Conservation (phyloP, 2,888 invertebrate genomes). For the Julus scanicus region DNA sequence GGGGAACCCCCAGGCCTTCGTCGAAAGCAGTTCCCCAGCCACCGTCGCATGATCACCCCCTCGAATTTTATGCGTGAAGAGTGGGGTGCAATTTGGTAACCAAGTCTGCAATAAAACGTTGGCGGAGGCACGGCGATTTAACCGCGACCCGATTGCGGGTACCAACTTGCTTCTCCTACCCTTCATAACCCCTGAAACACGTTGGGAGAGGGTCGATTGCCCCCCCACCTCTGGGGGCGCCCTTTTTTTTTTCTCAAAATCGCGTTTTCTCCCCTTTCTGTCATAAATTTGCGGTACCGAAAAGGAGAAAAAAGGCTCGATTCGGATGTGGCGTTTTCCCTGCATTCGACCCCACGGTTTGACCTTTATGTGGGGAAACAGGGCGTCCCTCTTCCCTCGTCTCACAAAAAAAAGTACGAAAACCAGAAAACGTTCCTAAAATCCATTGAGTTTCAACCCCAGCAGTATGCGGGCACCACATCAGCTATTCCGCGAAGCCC, state of each 20-base stretch:
- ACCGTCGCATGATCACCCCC: neutral
- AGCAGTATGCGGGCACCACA: neutral
- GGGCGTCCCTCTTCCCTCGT: neutral
- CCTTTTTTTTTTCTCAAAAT: neutral
- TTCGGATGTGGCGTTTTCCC: neutral
- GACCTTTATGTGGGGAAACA: neutral
- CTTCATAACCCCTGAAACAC: neutral
- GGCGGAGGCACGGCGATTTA: constrained; percentile 27
- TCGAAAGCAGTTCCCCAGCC: neutral
- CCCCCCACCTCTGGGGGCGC: neutral
- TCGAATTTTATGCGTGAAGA: neutral
- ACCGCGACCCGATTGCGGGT: constrained; percentile 21
- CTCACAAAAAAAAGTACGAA: neutral
- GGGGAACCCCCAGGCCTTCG: neutral
- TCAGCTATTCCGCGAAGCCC: too few relatives aligned
- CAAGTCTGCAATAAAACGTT: neutral
- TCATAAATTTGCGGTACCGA: neutral
- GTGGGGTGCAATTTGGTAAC: neutral
- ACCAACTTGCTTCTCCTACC: neutral
- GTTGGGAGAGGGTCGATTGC: neutral
- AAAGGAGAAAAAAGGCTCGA: neutral
- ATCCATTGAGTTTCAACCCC: too few relatives aligned
- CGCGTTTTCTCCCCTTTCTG: constrained; percentile 34
- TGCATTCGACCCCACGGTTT: neutral
- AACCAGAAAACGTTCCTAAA: neutral